Evolutionary conservation across 1,140 invertebrate genomes (phyloP).

Genomic region (Calliphora vicina): DNA sequence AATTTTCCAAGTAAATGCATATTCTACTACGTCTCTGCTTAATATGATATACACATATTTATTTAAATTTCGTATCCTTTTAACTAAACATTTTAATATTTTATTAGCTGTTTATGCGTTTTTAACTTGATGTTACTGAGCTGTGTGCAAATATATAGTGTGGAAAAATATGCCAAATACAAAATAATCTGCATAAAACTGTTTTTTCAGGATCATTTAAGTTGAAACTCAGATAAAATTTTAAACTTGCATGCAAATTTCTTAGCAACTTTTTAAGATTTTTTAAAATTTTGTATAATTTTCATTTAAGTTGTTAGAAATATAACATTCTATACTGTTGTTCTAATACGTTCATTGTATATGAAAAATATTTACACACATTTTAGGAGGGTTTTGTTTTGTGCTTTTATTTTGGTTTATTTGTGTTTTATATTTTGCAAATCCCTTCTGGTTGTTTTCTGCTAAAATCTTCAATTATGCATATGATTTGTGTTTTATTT

Average conservation of each 20-base stretch:
- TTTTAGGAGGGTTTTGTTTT: neutral
- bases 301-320: too few relatives aligned
- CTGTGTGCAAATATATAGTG: neutral
- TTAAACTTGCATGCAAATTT: too few relatives aligned
- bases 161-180: neutral
- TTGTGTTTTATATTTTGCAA: neutral
- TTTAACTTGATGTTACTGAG: neutral
- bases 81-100: slow-evolving; percentile 7
- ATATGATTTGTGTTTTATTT: slow-evolving; percentile 26
- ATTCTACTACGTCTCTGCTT: too few relatives aligned
- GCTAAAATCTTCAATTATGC: slow-evolving; percentile 13
- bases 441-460: slow-evolving; percentile 7
- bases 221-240: too few relatives aligned
- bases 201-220: too few relatives aligned
- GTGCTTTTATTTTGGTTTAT: neutral
- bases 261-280: too few relatives aligned
- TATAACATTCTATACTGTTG: neutral
- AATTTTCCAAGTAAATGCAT: too few relatives aligned
- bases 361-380: neutral
- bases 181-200: too few relatives aligned
- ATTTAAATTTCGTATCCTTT: too few relatives aligned
- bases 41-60: too few relatives aligned
- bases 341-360: neutral
- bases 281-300: too few relatives aligned
- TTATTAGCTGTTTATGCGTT: slow-evolving; percentile 13